These are phyloP conservation scores for Lysiphlebus fabarum DNA, from an alignment of 1,140 invertebrate genomes.

Conservation along the genomic window DNA sequence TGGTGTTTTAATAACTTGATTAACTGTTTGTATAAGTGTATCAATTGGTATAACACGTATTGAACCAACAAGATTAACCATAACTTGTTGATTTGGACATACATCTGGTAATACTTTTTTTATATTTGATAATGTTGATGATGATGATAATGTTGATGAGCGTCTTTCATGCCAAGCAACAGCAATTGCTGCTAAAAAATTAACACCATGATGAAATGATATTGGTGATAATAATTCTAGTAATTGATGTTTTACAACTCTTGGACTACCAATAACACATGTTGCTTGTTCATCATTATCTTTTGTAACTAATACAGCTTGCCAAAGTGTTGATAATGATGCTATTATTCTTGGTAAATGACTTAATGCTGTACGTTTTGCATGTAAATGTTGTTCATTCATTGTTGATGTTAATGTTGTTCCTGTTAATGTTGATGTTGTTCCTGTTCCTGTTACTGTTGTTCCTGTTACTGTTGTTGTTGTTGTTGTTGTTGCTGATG, in stretches of 20 bases:
- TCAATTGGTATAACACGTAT: conserved; percentile 84
- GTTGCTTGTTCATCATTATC: conserved; percentile 53
- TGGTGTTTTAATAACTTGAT: conserved; percentile 76
- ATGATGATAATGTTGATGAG: conserved; percentile 31
- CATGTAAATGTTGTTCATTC: conserved; percentile 59
- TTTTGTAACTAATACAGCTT: conserved; percentile 60
- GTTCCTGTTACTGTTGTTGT: not conserved
- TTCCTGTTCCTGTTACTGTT: no score
- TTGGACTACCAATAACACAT: conserved; percentile 60
- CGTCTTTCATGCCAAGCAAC: conserved; percentile 83
- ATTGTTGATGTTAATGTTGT: not conserved
- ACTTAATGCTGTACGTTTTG: conserved; percentile 71
- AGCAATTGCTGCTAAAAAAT: conserved; percentile 82
- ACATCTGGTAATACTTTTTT: conserved; percentile 60
- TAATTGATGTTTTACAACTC: conserved; percentile 74
- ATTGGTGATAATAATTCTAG: conserved; percentile 85
- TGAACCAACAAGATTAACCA: conserved; percentile 77
- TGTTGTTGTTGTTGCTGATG: not conserved
- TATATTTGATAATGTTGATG: conserved; percentile 36
- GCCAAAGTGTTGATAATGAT: conserved; percentile 78
- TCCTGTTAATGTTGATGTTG: not conserved
- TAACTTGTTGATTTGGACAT: conserved; percentile 69
- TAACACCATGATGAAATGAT: conserved; percentile 78
- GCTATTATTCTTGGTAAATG: conserved; percentile 80
- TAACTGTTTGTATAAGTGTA: conserved; percentile 80